Percentiles rank a stretch among this genome's conserved stretches.
Conservation (phyloP, 2,113 vertebrate species). For the Osmerus eperlanus region DNA sequence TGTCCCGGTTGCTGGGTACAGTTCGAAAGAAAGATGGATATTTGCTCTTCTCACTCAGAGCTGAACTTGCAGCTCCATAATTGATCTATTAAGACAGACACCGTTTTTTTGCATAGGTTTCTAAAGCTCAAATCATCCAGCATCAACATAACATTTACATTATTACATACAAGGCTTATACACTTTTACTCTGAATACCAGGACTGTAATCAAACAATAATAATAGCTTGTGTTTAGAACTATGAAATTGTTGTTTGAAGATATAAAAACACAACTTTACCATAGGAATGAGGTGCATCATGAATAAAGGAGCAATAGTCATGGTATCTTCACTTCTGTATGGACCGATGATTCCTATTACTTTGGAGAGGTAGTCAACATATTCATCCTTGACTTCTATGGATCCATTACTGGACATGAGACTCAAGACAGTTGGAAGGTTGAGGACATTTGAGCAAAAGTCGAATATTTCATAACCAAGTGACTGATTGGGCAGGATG, state of each 20-base stretch:
- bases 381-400: constrained; percentile 30
- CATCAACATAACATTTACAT: too few species aligned
- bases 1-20: constrained; percentile 68
- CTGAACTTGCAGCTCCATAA: constrained; percentile 68
- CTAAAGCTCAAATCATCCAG: too few species aligned
- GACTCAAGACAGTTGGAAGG: constrained; percentile 55
- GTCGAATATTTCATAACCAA: constrained; percentile 82
- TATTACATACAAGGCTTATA: neutral
- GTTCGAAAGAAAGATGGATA: constrained; percentile 82
- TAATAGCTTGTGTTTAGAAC: neutral
- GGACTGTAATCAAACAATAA: neutral
- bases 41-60: constrained; percentile 61
- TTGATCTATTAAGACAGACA: constrained; percentile 69
- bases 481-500: constrained; percentile 77
- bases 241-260: neutral
- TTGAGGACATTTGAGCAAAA: constrained; percentile 67
- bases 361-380: constrained; percentile 39
- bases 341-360: constrained; percentile 69
- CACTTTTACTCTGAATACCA: neutral
- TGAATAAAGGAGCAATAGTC: constrained; percentile 66
- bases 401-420: constrained; percentile 53
- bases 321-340: constrained; percentile 52
- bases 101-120: neutral
- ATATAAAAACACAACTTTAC: constrained; percentile 54
- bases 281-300: constrained; percentile 73